Evolutionary conservation across 2,113 vertebrate species (phyloP).

Genomic region (Corvus hawaiiensis): DNA sequence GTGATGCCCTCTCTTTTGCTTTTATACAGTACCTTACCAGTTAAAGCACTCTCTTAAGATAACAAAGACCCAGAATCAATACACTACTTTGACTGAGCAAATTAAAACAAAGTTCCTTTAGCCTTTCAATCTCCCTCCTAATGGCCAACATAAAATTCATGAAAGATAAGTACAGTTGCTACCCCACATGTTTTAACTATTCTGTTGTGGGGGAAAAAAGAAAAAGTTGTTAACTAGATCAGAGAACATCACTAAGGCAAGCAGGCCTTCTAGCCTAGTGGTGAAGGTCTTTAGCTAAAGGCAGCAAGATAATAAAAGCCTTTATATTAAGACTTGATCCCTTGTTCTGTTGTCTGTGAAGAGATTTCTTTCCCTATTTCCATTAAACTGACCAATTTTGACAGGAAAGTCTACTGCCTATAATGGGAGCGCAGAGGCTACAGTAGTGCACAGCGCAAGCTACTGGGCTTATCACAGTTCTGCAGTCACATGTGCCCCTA

Average conservation of each 20-base stretch:
- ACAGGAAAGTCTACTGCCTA: background rate
- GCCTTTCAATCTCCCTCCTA: background rate
- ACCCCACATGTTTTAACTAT: background rate
- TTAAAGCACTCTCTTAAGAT: background rate
- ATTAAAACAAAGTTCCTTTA: background rate
- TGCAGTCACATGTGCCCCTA: background rate
- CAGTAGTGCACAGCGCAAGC: background rate
- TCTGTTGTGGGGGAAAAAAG: background rate
- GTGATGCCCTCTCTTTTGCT: background rate
- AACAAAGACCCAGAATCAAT: background rate
- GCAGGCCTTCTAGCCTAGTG: background rate
- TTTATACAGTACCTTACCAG: background rate
- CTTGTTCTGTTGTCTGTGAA: background rate
- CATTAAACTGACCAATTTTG: background rate
- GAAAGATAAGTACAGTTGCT: background rate
- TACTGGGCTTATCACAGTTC: background rate
- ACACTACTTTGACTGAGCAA: background rate
- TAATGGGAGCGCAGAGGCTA: background rate
- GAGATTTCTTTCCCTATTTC: background rate
- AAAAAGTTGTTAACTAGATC: background rate
- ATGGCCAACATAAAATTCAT: background rate
- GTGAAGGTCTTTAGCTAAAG: background rate
- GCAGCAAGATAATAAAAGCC: background rate
- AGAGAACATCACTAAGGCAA: background rate
- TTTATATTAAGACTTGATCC: background rate